A percentile compares a stretch with the other conserved stretches of the same genome.
Conservation (phyloP, 2,113 vertebrate genomes). For the Melospiza georgiana region DNA sequence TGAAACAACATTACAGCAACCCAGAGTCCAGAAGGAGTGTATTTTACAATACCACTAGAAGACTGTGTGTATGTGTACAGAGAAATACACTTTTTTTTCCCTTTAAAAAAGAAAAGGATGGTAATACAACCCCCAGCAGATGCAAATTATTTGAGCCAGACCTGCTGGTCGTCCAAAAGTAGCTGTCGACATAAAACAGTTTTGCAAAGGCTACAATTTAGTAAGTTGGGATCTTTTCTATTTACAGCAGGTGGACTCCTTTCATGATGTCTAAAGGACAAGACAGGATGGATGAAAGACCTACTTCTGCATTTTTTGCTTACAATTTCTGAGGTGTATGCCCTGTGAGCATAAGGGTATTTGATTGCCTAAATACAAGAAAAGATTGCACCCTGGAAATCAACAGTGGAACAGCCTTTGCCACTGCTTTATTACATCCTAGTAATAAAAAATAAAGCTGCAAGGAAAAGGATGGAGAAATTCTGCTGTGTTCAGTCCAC, state of each 20-base stretch:
- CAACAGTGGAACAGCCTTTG: background rate
- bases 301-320: background rate
- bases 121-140: background rate
- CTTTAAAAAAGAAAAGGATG: background rate
- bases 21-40: background rate
- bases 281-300: background rate
- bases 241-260: background rate
- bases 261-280: background rate
- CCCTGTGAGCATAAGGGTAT: background rate
- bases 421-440: background rate
- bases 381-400: background rate
- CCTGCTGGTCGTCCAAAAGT: background rate
- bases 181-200: background rate
- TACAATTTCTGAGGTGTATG: background rate
- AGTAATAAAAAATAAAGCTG: background rate
- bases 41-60: conserved; percentile 17
- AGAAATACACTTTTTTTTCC: background rate
- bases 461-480: background rate
- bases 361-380: background rate
- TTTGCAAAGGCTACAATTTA: background rate
- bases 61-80: background rate
- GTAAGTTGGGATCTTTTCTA: background rate
- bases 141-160: background rate
- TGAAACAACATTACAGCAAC: conserved; percentile 26
- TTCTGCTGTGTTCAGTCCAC: background rate